Evolutionary conservation across 1,140 invertebrate species (phyloP).

Genomic region (Caenorhabditis remanei): DNA sequence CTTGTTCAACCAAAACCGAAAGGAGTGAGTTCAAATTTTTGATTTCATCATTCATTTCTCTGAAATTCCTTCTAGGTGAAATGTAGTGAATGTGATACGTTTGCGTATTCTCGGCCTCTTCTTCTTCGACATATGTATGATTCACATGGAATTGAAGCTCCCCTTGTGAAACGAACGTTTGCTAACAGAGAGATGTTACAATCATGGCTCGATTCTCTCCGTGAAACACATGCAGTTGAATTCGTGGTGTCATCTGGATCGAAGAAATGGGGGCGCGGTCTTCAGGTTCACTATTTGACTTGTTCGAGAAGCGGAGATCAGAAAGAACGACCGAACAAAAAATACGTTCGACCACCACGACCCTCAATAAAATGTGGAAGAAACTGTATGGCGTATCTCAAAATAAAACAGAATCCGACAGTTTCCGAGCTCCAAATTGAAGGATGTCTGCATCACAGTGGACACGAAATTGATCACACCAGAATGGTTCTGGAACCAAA

Average conservation of each 20-base stretch:
- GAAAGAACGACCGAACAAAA: conserved; percentile 61
- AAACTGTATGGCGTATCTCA: conserved; percentile 62
- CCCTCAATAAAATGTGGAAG: conserved; percentile 62
- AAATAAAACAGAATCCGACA: conserved; percentile 61
- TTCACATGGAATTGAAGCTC: conserved; percentile 59
- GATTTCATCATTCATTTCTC: background rate
- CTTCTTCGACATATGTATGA: conserved; percentile 59
- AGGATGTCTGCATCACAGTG: conserved; percentile 58
- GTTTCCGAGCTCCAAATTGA: conserved; percentile 58
- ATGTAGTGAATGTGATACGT: conserved; percentile 60
- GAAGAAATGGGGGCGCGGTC: conserved; percentile 61
- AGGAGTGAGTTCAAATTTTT: conserved; percentile 1
- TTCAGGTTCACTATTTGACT: conserved; percentile 61
- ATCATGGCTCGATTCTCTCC: conserved; percentile 50
- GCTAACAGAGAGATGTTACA: conserved; percentile 54
- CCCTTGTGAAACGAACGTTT: conserved; percentile 56
- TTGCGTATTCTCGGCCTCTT: conserved; percentile 60
- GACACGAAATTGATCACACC: conserved; percentile 55
- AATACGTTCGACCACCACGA: conserved; percentile 56
- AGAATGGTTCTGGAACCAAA: conserved; percentile 38
- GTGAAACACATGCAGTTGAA: conserved; percentile 59
- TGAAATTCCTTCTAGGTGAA: conserved; percentile 17
- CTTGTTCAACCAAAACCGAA: conserved; percentile 22
- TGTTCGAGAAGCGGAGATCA: conserved; percentile 61
- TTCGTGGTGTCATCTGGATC: conserved; percentile 61